These are phyloP conservation scores for Girardia tigrina DNA, from an alignment of 2,888 invertebrate genomes.

Conservation along the genomic window DNA sequence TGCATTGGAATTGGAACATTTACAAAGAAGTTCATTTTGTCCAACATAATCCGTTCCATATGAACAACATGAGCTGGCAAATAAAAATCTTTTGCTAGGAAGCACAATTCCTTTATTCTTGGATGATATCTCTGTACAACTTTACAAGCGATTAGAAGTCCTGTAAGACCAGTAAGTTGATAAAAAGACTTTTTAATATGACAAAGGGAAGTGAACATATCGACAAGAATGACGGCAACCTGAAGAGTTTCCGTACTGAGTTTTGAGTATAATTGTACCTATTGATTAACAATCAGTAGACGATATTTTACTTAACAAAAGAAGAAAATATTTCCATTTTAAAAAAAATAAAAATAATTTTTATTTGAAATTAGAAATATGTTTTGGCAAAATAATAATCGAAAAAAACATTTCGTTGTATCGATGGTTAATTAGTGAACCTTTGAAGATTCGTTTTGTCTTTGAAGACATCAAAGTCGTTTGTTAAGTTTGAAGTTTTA, in stretches of 20 bases:
- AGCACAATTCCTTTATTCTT: neutral
- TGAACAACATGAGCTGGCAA: neutral
- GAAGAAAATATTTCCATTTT: too few species aligned
- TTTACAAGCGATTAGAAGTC: neutral
- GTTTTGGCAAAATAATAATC: too few species aligned
- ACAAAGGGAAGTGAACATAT: neutral
- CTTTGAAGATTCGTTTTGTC: too few species aligned
- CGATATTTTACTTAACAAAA: too few species aligned
- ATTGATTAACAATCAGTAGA: neutral
- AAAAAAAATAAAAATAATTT: too few species aligned
- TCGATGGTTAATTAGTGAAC: too few species aligned
- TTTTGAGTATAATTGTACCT: constrained; percentile 7
- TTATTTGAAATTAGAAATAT: too few species aligned
- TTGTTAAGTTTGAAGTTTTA: too few species aligned
- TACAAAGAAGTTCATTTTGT: neutral
- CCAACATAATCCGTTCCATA: constrained; percentile 1
- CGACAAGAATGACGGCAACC: neutral
- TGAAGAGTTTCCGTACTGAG: neutral
- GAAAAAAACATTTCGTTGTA: too few species aligned
- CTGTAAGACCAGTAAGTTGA: neutral
- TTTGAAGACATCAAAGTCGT: too few species aligned
- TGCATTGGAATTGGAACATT: neutral
- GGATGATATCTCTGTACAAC: constrained; percentile 3
- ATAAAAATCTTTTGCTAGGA: neutral
- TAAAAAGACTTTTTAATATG: neutral